Percentiles rank a stretch among this genome's conserved stretches.
Evolutionary conservation across 2,113 vertebrate genomes (phyloP).

Genomic region (Columba janthina): DNA sequence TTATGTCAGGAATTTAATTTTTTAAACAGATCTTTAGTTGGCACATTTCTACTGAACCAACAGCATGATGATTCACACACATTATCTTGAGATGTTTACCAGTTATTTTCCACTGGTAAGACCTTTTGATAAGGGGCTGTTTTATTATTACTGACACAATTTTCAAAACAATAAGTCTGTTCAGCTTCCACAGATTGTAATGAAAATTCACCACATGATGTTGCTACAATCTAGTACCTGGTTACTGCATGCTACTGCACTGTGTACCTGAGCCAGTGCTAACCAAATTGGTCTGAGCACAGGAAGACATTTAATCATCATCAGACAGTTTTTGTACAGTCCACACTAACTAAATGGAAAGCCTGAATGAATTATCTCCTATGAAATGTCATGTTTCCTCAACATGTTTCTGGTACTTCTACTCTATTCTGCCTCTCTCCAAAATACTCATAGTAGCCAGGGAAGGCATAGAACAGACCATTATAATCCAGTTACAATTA

Average conservation of each 20-base stretch:
- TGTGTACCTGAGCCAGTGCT: not conserved
- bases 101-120: not conserved
- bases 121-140: not conserved
- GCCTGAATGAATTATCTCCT: not conserved
- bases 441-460: not conserved
- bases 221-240: not conserved
- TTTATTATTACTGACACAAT: not conserved
- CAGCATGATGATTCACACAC: not conserved
- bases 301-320: not conserved
- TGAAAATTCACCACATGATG: not conserved
- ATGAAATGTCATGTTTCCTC: not conserved
- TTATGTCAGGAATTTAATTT: conserved; percentile 11
- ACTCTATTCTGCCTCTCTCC: not conserved
- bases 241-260: not conserved
- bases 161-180: not conserved
- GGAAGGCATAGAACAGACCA: not conserved
- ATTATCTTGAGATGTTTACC: not conserved
- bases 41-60: not conserved
- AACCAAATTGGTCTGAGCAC: not conserved
- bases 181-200: not conserved
- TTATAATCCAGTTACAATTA: not conserved
- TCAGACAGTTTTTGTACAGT: not conserved
- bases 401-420: not conserved
- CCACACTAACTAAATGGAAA: not conserved
- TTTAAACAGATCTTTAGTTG: conserved; percentile 9